These are phyloP conservation scores for Lasioglossum albipes DNA, from an alignment of 1,140 invertebrate species.

Conservation along the genomic window DNA sequence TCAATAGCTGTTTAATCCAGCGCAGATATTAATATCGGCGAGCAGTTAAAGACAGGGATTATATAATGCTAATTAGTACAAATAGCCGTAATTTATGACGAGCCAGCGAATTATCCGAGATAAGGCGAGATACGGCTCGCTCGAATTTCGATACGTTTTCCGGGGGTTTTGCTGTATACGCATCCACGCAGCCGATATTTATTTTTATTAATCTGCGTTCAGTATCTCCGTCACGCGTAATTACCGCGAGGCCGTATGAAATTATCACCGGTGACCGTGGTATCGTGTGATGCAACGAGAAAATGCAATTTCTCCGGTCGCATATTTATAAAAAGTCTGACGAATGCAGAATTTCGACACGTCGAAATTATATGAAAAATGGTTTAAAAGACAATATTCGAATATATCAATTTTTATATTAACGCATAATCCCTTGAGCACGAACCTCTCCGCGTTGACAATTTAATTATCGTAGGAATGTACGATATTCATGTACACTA, in stretches of 20 bases:
- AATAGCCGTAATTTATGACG: not conserved
- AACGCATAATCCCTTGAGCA: no score
- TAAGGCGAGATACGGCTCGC: not conserved
- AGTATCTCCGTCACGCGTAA: not conserved
- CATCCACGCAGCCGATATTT: not conserved
- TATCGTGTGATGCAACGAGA: conserved; percentile 16
- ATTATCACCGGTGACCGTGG: not conserved
- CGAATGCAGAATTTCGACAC: not conserved
- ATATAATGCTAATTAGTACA: not conserved
- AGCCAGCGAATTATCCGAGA: not conserved
- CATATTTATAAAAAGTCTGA: conserved; percentile 20
- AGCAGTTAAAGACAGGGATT: not conserved
- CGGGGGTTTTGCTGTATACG: not conserved
- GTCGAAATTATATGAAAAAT: no score
- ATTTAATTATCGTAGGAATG: no score
- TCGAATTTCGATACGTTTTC: not conserved
- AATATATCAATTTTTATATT: no score
- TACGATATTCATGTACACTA: no score
- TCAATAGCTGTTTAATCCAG: not conserved
- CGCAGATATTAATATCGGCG: not conserved
- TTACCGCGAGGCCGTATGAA: not conserved
- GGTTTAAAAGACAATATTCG: no score
- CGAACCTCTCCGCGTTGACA: no score
- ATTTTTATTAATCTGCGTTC: not conserved
- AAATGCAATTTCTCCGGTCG: conserved; percentile 27